Evolutionary conservation across 2,797 vertebrate species (phyloP).

Genomic region (Paramormyrops hopkinsi): DNA sequence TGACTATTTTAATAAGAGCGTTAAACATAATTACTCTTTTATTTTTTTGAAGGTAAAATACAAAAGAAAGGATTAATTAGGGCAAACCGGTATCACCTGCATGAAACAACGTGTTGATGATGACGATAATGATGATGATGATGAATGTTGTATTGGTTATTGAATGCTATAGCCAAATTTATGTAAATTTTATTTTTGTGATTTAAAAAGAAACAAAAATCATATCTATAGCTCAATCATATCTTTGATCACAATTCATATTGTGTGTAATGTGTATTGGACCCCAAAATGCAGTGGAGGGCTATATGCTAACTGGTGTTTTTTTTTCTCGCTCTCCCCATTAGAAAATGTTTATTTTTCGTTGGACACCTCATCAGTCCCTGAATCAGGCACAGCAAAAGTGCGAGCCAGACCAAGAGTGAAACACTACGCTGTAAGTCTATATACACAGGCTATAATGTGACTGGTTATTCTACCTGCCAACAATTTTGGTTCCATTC

Average conservation of each 20-base stretch:
- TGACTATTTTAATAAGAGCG: neutral
- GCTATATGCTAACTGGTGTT: neutral
- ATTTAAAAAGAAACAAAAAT: neutral
- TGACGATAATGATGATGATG: neutral
- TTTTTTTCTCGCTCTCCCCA: constrained; percentile 20
- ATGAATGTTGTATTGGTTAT: neutral
- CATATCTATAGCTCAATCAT: neutral
- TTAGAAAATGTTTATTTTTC: constrained; percentile 53
- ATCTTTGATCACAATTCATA: neutral
- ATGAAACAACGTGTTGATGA: neutral
- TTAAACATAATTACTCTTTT: neutral
- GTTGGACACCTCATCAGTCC: constrained; percentile 44
- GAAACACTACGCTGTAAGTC: constrained; percentile 60
- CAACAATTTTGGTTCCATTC: neutral
- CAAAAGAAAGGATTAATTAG: neutral
- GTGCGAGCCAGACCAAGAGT: constrained; percentile 67
- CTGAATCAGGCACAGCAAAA: constrained; percentile 64
- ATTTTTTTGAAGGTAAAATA: neutral
- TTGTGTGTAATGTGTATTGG: neutral
- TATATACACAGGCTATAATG: neutral
- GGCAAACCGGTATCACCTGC: neutral
- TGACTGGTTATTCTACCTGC: neutral
- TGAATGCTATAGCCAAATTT: neutral
- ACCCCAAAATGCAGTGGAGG: neutral
- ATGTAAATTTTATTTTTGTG: neutral